Evolutionary conservation across 1,140 invertebrate genomes (phyloP).

Genomic region (Musca domestica): DNA sequence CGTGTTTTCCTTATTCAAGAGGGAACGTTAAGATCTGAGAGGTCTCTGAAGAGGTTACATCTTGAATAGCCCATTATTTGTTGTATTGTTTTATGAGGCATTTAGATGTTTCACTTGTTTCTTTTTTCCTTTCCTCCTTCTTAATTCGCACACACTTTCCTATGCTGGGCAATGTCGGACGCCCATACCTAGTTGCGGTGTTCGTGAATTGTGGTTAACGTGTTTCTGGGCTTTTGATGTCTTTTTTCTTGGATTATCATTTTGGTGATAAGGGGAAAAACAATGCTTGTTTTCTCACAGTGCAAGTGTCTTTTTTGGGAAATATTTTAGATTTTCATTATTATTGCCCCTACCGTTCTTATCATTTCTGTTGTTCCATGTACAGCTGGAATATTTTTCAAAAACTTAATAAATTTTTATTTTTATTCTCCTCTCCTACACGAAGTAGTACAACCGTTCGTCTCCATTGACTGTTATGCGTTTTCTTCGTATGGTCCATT

Average conservation of each 20-base stretch:
- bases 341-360: background rate
- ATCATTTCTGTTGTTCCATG: background rate
- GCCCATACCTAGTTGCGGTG: background rate
- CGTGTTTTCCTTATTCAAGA: background rate
- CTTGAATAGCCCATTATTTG: slow-evolving; percentile 19
- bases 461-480: too few species aligned
- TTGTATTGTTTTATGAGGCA: slow-evolving; percentile 24
- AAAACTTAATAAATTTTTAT: slow-evolving; percentile 5
- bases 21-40: background rate
- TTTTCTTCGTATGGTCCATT: too few species aligned
- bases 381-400: background rate
- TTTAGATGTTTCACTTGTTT: slow-evolving; percentile 10
- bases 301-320: background rate
- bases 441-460: too few species aligned
- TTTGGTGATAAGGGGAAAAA: background rate
- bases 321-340: background rate
- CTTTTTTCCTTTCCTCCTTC: background rate
- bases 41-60: slow-evolving; percentile 13
- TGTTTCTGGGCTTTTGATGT: background rate
- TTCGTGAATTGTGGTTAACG: background rate
- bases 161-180: too few species aligned
- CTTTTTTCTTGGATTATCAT: background rate
- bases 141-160: too few species aligned
- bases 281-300: background rate
- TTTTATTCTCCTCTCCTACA: background rate